Conservation (phyloP, 2,888 invertebrate genomes). For the Stratiomys singularior region DNA sequence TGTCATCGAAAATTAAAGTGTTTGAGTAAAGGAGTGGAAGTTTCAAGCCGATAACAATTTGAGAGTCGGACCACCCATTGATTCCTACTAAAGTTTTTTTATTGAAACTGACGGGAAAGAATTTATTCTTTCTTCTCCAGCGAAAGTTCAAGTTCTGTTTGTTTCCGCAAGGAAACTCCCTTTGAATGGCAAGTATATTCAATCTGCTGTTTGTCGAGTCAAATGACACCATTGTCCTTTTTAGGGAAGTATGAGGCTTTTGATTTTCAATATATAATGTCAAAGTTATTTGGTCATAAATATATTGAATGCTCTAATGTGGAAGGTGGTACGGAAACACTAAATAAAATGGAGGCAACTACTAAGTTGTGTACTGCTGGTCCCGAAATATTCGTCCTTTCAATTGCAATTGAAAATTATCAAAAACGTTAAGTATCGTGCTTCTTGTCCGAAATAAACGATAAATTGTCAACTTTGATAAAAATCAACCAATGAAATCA, state of each 20-base stretch:
- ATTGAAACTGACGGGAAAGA: neutral
- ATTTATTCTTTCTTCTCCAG: neutral
- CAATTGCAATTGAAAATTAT: no score
- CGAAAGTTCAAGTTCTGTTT: constrained; percentile 20
- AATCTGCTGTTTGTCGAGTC: neutral
- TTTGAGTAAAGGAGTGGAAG: constrained; percentile 2
- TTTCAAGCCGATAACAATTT: constrained; percentile 24
- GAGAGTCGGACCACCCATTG: constrained; percentile 1
- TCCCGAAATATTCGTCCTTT: no score
- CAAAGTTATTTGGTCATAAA: no score
- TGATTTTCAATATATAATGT: no score
- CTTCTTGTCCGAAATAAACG: no score
- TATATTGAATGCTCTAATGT: no score
- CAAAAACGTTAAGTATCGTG: no score
- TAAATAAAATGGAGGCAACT: no score
- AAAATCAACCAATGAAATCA: no score
- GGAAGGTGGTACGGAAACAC: no score
- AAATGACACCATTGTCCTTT: neutral
- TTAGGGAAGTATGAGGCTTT: neutral
- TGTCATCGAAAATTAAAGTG: constrained; percentile 33
- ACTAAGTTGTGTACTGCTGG: no score
- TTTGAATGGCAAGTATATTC: neutral
- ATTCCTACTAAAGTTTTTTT: neutral
- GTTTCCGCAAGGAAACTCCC: neutral
- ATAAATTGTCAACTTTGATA: no score